Base-by-base conservation (phyloP, 1,140 invertebrate species). In the Helicoverpa armigera region DNA sequence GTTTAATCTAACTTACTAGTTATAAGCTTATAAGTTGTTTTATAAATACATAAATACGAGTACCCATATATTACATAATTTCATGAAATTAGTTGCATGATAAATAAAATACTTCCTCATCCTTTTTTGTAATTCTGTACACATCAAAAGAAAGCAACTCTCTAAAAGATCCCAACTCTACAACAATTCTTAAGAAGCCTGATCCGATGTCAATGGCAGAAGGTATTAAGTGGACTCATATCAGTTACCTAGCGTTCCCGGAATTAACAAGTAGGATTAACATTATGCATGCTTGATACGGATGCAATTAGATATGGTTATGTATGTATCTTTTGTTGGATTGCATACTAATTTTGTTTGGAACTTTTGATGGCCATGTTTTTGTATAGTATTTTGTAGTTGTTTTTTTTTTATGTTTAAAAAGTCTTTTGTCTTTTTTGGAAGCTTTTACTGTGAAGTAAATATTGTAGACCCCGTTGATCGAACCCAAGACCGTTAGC, bases 251-350 rank as follows among this genome's bases (percentile, higher is more conserved):
- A 16, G 18, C 60, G 61, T 16, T 51, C 48, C 18, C 48, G 43
- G 74, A 50, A 65, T 77, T 63, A 77, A 29, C 61, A 63, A 65
- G 50, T 65, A 9, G 50, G 60, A 63, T 77, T 77, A 65, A 77
- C 74, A 77, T 77, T 61, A 77, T 65, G 74, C 31, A 63, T 76
- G n/a, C 61, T 13, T 29, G 50, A 51, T 48, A 76, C 58, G 16
- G 18, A 77, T 77, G 73, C 73, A 61, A 77, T 77, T 77, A 77
- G 60, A 65, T 65, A 65, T 77, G 48, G 61, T 77, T 76, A 77
- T 65, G 43, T 74, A 63, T 76, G 58, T 77, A 77, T 65, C 74
- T 63, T 51, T 50, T 29, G 35, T 43, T 48, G 23, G 4, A 53
- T 0, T 13, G 43, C 10, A 77, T 77, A 77, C 58, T 77, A 77